Evolutionary conservation across 2,888 invertebrate species (phyloP).

Genomic region (Caenorhabditis becei): DNA sequence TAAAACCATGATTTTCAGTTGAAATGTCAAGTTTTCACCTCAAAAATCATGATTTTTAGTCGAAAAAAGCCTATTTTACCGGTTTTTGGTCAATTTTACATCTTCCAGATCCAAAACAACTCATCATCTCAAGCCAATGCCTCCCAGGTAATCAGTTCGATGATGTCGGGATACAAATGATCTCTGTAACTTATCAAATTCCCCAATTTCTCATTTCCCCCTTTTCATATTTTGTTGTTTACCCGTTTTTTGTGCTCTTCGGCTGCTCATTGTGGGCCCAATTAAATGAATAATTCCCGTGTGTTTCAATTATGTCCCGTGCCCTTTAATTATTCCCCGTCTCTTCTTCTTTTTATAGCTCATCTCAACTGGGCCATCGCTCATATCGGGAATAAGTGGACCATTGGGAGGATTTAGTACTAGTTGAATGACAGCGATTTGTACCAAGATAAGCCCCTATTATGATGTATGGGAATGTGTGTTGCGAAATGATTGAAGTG

Average conservation of each 20-base stretch:
- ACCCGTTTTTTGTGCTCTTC: background rate
- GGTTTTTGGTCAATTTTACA: too few species aligned
- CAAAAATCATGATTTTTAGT: too few species aligned
- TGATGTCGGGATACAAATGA: conserved; percentile 47
- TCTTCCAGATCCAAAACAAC: conserved; percentile 49
- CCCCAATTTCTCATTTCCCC: background rate
- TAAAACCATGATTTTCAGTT: too few species aligned
- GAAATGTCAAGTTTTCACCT: too few species aligned
- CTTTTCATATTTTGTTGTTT: background rate
- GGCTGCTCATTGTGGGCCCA: background rate
- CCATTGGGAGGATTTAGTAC: conserved; percentile 7
- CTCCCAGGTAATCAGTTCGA: conserved; percentile 41
- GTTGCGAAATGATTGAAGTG: background rate
- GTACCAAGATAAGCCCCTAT: conserved; percentile 2
- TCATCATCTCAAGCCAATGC: conserved; percentile 27
- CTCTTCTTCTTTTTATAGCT: conserved; percentile 23
- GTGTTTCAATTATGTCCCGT: background rate
- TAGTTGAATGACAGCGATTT: background rate
- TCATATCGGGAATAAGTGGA: background rate
- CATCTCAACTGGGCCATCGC: background rate
- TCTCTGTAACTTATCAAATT: conserved; percentile 3
- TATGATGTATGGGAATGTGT: conserved; percentile 25
- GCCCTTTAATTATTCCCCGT: conserved; percentile 14
- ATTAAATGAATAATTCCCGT: conserved; percentile 21
- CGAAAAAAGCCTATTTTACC: too few species aligned